Evolutionary conservation across 2,113 vertebrate genomes (phyloP).

Genomic region (Leiothrix lutea): DNA sequence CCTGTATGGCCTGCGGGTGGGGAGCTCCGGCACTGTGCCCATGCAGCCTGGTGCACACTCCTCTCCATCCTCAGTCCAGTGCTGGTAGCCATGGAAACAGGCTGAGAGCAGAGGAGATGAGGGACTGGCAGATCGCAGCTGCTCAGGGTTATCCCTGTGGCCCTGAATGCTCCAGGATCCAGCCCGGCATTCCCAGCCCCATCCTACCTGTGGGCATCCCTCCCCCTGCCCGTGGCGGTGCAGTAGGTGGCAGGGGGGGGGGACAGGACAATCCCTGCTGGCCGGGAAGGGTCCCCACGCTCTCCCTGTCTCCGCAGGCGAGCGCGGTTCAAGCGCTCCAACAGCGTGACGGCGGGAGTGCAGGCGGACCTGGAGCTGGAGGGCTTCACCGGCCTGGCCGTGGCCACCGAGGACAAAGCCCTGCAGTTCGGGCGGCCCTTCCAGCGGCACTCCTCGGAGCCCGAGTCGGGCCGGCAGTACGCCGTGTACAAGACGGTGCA

Average conservation of each 20-base stretch:
- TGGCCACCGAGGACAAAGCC: constrained; percentile 93
- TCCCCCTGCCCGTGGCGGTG: no score
- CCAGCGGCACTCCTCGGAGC: constrained; percentile 94
- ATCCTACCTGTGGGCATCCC: background rate
- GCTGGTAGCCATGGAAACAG: constrained; percentile 74
- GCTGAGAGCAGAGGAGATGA: constrained; percentile 58
- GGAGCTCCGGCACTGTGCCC: background rate
- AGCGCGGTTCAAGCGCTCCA: constrained; percentile 96
- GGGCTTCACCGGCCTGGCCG: constrained; percentile 83
- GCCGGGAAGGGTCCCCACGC: accelerated
- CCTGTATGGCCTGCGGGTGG: background rate
- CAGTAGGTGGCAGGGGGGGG: accelerated
- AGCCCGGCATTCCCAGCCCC: background rate
- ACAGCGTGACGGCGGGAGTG: constrained; percentile 95
- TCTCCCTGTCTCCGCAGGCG: constrained; percentile 70
- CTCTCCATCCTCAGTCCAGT: constrained; percentile 67
- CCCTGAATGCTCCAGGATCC: background rate
- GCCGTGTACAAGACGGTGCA: constrained; percentile 95
- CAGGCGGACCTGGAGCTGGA: constrained; percentile 97
- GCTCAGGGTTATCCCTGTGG: background rate
- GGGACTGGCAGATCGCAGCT: background rate
- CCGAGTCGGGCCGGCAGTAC: constrained; percentile 86
- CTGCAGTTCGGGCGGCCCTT: constrained; percentile 96
- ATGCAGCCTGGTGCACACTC: background rate
- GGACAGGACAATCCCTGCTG: background rate